phyloP scores from a whole-genome alignment of 2,113 vertebrate species.

The Seriola dumerili region DNA sequence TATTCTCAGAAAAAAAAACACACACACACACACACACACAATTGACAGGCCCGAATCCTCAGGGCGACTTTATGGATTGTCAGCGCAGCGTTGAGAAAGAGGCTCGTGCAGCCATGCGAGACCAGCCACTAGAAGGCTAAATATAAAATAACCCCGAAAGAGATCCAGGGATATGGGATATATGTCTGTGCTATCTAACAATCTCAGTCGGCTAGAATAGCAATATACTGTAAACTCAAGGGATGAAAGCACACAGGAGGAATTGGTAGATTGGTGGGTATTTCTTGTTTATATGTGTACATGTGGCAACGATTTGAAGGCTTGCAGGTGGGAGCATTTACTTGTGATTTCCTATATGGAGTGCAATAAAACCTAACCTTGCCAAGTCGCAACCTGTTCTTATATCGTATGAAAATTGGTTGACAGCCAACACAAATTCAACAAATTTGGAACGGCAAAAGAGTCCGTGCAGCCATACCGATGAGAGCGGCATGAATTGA shows the following conservation, averaged over 20 bases:
- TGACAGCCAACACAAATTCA: slow-evolving; percentile 53
- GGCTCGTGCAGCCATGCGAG: slow-evolving; percentile 68
- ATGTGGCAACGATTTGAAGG: slow-evolving; percentile 24
- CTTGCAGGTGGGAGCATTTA: slow-evolving; percentile 23
- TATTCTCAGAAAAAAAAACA: slow-evolving; percentile 44
- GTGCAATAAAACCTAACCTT: slow-evolving; percentile 35
- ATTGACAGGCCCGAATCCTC: slow-evolving; percentile 65
- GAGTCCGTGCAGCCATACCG: background rate
- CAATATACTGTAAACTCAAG: slow-evolving; percentile 66
- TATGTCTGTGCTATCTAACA: slow-evolving; percentile 62
- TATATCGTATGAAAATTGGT: slow-evolving; percentile 41
- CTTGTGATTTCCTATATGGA: slow-evolving; percentile 34
- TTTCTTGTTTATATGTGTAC: slow-evolving; percentile 50
- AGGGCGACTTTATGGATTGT: slow-evolving; percentile 75
- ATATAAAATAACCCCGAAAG: slow-evolving; percentile 72
- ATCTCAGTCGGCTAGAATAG: slow-evolving; percentile 63
- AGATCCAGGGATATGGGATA: slow-evolving; percentile 68
- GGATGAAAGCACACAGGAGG: slow-evolving; percentile 35
- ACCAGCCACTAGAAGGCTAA: slow-evolving; percentile 75
- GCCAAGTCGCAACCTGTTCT: slow-evolving; percentile 35
- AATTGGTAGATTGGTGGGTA: slow-evolving; percentile 39
- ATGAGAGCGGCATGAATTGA: slow-evolving; percentile 40
- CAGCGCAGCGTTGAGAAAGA: slow-evolving; percentile 59
- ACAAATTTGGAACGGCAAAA: slow-evolving; percentile 43
- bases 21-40: slow-evolving; percentile 51